Evolutionary conservation across 2,113 vertebrate species (phyloP), one percentile per base, ranked within the genome.

Genomic region (Megaleporinus macrocephalus): DNA sequence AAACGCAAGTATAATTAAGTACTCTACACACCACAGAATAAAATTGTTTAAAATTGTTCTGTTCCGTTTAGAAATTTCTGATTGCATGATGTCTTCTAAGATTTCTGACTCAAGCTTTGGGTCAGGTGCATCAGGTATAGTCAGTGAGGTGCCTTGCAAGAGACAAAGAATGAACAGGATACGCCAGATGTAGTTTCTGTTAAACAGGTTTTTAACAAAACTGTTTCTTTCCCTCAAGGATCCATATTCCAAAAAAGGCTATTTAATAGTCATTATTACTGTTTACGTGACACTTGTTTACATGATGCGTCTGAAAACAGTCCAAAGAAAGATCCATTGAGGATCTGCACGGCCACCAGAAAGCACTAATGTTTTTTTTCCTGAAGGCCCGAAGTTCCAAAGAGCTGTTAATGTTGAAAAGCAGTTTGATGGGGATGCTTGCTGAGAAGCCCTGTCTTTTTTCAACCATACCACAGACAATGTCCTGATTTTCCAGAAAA

Each of bases 191-290:
- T 7, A 36, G 36, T 4, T 3, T 36, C 36, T 36, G 36, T 7
- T 36, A 36, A 36, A 36, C 36, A 36, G 36, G 36, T 36, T 3
- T 36, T 7, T 36, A 36, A 36, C 36, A 36, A n/a, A n/a, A n/a
- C n/a, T 36, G 36, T 86, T 88, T 75, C 86, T 83, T n/a, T 84
- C 74, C 33, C 81, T 86, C 69, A 88, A 66, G 27, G 82, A 90
- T 87, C 83, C 86, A 83, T 86, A 85, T 27, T 27, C 77, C 59
- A 85, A 75, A 75, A 87, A 84, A 79, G 81, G 83, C 81, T 71
- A 75, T 78, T 73, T 87, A 87, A 70, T 57, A 57, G 47, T 36
- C 3, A 36, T 62, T 44, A 26, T 81, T 22, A 79, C 30, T 78
- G 4, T 81, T 49, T 83, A 22, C 41, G 36, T 77, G n/a, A 30